Evolutionary conservation across 2,113 vertebrate species (phyloP), one percentile per base, ranked within the genome.

Genomic region (Eurypyga helias): DNA sequence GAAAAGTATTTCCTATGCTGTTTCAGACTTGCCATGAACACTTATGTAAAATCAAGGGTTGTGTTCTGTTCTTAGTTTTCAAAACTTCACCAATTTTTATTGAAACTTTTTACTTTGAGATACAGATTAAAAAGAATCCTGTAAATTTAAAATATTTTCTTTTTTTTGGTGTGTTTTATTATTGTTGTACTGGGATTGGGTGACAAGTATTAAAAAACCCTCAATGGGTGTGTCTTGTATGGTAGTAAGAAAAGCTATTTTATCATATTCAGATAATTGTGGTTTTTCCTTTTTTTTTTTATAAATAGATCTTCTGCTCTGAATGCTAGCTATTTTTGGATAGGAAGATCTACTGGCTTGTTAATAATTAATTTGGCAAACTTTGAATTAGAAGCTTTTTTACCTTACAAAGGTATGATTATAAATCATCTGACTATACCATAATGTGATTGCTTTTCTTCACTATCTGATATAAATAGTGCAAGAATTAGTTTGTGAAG

Each of bases 281-380:
- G n/a, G n/a, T 79, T 64, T 65, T 10, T 71, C 15, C 24, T n/a
- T 78, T 90, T 90, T 77, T 72, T 80, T 62, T 90, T 77, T 72
- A 78, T 62, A 41, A 36, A 41, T 29, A 98, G 98, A 4, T 78
- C 67, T 29, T 60, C 89, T 78, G 41, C 52, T n/a, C 96, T 90
- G 67, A 92, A 93, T 26, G 55, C 90, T 80, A 94, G 57, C 61
- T 98, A 94, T 80, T 69, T 99, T 71, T 99, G 98, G 98, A 97
- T 99, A 58, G 99, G 98, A 94, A 99, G 98, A 83, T 96, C 98
- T 9, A 91, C 98, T 81, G 98, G 98, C 21, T 95, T 99, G 7
- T 98, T 98, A 90, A 70, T 99, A 85, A 87, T 99, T 54, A 98
- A 99, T 96, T 33, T 98, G 94, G 98, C 98, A 69, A 98, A 97